Evolutionary conservation across 2,797 vertebrate genomes (phyloP).

Genomic region (Enteromius trimaculatus): DNA sequence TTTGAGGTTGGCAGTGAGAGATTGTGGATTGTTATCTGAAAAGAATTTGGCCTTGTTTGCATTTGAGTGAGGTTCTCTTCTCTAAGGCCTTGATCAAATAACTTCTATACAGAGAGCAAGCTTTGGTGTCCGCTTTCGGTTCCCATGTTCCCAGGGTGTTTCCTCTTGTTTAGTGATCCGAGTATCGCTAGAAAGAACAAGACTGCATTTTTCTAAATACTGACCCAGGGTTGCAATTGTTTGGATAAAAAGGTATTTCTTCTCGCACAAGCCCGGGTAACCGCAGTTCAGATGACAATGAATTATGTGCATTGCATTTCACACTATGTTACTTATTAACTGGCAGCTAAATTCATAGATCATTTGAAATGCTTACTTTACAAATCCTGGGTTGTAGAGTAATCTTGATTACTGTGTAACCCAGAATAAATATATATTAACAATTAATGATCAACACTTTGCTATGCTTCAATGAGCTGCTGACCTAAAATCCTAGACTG

Average conservation of each 20-base stretch:
- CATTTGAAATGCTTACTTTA: conserved; percentile 5
- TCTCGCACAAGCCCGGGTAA: background rate
- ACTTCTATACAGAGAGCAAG: background rate
- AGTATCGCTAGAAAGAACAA: background rate
- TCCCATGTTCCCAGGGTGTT: conserved; percentile 13
- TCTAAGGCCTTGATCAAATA: conserved; percentile 22
- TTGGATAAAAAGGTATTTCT: conserved; percentile 16
- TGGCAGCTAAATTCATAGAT: background rate
- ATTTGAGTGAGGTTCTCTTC: conserved; percentile 28
- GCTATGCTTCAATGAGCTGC: conserved; percentile 15
- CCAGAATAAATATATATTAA: conserved; percentile 32
- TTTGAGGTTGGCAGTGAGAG: background rate
- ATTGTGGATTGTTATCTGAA: conserved; percentile 25
- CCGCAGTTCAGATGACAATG: background rate
- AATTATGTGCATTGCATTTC: background rate
- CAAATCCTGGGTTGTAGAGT: conserved; percentile 18
- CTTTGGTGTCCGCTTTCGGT: conserved; percentile 27
- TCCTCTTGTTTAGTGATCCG: conserved; percentile 14
- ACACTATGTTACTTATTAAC: conserved; percentile 33
- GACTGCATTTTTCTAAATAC: background rate
- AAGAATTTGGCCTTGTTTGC: conserved; percentile 26
- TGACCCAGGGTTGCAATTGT: conserved; percentile 33
- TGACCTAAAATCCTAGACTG: background rate
- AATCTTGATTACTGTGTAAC: conserved; percentile 39
- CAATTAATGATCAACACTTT: conserved; percentile 27